phyloP scores from a whole-genome alignment of 2,113 vertebrate species.

The Channa maculata region DNA sequence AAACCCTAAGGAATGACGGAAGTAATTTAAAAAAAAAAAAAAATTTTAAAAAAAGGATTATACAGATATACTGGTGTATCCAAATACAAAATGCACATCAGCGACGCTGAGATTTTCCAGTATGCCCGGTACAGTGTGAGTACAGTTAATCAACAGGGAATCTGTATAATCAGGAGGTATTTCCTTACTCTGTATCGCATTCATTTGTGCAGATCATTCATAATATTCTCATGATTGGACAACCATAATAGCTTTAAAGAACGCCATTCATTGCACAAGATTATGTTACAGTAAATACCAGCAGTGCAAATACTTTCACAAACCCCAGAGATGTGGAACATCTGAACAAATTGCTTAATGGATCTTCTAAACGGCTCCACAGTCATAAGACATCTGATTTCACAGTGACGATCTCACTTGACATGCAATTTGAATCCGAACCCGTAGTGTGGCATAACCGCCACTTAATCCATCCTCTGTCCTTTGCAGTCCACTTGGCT shows the following conservation, averaged over 20 bases:
- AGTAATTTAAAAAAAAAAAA: conserved; percentile 1
- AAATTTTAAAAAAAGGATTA: neutral
- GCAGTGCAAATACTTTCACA: conserved; percentile 25
- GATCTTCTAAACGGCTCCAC: conserved; percentile 4
- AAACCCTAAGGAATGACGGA: conserved; percentile 11
- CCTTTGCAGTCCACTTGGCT: neutral
- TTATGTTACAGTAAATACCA: conserved; percentile 25
- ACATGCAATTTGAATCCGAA: conserved; percentile 4
- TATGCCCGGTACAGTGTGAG: neutral
- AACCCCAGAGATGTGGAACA: conserved; percentile 37
- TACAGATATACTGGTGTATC: neutral
- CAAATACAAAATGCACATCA: neutral
- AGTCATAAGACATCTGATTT: conserved; percentile 9
- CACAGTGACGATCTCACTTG: conserved; percentile 9
- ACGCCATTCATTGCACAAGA: conserved; percentile 14
- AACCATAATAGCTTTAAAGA: conserved; percentile 22
- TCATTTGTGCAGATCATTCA: conserved; percentile 19
- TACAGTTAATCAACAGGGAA: conserved; percentile 8
- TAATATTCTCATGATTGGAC: conserved; percentile 10
- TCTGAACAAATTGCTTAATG: conserved; percentile 14
- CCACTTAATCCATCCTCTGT: neutral
- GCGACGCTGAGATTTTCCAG: conserved; percentile 2
- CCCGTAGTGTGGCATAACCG: neutral
- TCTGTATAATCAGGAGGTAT: conserved; percentile 37
- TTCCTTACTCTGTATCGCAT: conserved; percentile 30